phyloP scores from a whole-genome alignment of 2,888 invertebrate genomes.

The Conomelus anceps region DNA sequence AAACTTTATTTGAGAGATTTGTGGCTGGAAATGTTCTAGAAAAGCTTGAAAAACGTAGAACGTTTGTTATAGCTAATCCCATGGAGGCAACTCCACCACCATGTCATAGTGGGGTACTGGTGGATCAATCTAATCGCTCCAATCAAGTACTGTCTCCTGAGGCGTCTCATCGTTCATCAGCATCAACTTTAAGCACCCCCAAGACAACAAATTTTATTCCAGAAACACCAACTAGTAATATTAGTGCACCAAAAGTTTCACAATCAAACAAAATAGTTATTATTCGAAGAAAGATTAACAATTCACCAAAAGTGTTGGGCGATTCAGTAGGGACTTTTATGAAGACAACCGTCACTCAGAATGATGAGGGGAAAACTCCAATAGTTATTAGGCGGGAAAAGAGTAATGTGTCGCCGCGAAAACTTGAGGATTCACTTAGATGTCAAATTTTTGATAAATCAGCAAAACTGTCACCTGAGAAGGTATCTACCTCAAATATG shows the following conservation, averaged over 20 bases:
- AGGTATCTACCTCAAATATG: not conserved
- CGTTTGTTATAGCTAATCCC: not conserved
- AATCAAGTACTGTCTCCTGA: not conserved
- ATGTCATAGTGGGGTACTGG: not conserved
- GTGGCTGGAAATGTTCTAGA: not conserved
- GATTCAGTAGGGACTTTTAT: not conserved
- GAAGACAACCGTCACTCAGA: not conserved
- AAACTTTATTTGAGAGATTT: not conserved
- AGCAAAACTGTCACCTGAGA: not conserved
- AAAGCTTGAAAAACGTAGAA: not conserved
- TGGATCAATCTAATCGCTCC: not conserved
- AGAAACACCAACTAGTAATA: not conserved
- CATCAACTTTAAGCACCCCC: not conserved
- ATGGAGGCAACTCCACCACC: not conserved
- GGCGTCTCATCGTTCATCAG: not conserved
- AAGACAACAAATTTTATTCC: no score
- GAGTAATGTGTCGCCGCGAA: not conserved
- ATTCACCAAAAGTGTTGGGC: not conserved
- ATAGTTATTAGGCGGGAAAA: not conserved
- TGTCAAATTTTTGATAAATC: not conserved
- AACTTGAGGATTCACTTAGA: not conserved
- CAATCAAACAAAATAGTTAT: not conserved
- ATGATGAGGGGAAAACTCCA: not conserved
- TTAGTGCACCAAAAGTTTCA: not conserved
- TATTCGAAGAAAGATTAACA: not conserved